A percentile compares a stretch with the other conserved stretches of the same genome.
phyloP scores from a whole-genome alignment of 2,888 invertebrate genomes.

The Pemphredon lugubris region DNA sequence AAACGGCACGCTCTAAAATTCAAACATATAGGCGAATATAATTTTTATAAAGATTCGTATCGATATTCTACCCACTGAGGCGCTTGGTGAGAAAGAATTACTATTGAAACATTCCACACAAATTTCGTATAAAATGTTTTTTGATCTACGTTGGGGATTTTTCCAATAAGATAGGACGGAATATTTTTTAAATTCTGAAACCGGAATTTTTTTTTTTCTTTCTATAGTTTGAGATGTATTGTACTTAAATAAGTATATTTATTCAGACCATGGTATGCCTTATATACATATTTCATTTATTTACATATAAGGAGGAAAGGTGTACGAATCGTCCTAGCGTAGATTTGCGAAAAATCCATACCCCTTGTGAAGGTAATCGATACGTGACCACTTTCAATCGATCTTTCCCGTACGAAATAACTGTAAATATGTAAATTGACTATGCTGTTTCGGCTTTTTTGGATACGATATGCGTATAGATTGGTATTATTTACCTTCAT shows the following conservation, averaged over 20 bases:
- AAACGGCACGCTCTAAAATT: conserved; percentile 42
- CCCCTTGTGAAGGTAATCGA: conserved; percentile 41
- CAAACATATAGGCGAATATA: conserved; percentile 29
- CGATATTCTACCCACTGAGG: conserved; percentile 47
- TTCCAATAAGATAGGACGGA: background rate
- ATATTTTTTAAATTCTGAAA: conserved; percentile 12
- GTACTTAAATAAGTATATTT: conserved; percentile 44
- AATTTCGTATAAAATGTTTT: conserved; percentile 36
- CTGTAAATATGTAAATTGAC: conserved; percentile 56
- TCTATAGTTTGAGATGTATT: conserved; percentile 8
- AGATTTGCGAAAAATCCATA: conserved; percentile 16
- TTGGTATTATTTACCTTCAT: conserved; percentile 47
- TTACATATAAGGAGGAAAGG: conserved; percentile 2
- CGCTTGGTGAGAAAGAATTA: conserved; percentile 44
- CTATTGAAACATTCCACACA: conserved; percentile 62
- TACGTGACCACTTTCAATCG: conserved; percentile 12
- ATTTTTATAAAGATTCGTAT: conserved; percentile 39
- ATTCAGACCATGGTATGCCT: conserved; percentile 16
- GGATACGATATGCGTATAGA: conserved; percentile 26
- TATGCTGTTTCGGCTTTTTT: conserved; percentile 26
- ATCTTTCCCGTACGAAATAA: conserved; percentile 20
- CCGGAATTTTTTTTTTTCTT: background rate
- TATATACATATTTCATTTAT: conserved; percentile 22
- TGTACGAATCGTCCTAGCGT: conserved; percentile 32
- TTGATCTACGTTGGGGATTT: conserved; percentile 47